These are phyloP conservation scores for Saturnia pavonia DNA, from an alignment of 2,888 invertebrate genomes.

Conservation along the genomic window DNA sequence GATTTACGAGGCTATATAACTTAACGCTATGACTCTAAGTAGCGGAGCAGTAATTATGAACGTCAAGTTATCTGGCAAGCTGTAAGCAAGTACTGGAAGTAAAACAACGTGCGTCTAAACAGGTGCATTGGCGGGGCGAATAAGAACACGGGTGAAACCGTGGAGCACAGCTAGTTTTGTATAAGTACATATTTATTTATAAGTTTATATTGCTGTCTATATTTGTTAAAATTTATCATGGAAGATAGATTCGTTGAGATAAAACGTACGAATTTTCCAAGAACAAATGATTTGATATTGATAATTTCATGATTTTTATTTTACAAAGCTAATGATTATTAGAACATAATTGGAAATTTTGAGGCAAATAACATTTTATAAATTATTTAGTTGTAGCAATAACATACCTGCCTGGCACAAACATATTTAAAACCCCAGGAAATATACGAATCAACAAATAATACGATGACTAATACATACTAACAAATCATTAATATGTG, in stretches of 20 bases:
- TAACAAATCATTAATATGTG: background rate
- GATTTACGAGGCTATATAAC: too few relatives aligned
- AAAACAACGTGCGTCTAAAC: too few relatives aligned
- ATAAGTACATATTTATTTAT: background rate
- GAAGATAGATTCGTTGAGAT: background rate
- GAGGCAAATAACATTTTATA: too few relatives aligned
- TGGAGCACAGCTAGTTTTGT: too few relatives aligned
- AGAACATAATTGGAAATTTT: background rate
- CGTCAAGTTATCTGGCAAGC: too few relatives aligned
- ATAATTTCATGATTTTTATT: background rate
- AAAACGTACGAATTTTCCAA: background rate
- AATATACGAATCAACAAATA: background rate
- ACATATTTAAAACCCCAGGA: background rate
- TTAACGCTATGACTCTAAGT: too few relatives aligned
- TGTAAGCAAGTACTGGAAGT: too few relatives aligned
- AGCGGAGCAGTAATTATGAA: too few relatives aligned
- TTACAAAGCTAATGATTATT: background rate
- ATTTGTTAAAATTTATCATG: background rate
- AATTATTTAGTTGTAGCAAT: too few relatives aligned
- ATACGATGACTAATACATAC: background rate
- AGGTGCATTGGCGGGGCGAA: too few relatives aligned
- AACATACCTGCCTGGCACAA: too few relatives aligned
- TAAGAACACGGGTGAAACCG: too few relatives aligned
- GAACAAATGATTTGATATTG: background rate
- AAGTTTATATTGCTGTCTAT: background rate